Percentiles rank a stretch among this genome's conserved stretches.
phyloP scores from a whole-genome alignment of 2,888 invertebrate genomes.

The Thereva unica region DNA sequence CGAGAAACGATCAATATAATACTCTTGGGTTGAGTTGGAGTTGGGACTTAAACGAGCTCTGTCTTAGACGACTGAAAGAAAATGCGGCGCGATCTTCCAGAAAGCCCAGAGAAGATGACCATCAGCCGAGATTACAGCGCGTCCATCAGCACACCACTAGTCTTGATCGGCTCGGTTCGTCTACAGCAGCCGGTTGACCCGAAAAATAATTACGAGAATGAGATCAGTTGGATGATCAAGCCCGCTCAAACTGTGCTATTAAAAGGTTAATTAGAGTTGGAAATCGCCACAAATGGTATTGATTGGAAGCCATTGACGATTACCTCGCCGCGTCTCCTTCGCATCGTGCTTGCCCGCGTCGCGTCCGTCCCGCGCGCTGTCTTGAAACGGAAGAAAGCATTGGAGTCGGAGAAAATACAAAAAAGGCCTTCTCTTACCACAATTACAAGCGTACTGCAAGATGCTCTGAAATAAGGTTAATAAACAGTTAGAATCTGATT shows the following conservation, averaged over 20 bases:
- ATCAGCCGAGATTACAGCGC: too few relatives aligned
- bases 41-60: too few relatives aligned
- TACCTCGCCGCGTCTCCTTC: conserved; percentile 1
- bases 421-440: conserved; percentile 32
- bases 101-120: too few relatives aligned
- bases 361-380: conserved; percentile 15
- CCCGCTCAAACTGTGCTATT: conserved; percentile 21
- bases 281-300: conserved; percentile 35
- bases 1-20: conserved; percentile 19
- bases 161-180: too few relatives aligned
- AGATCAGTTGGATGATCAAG: conserved; percentile 2
- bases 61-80: too few relatives aligned
- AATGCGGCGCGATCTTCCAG: too few relatives aligned
- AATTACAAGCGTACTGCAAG: conserved; percentile 33
- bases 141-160: too few relatives aligned
- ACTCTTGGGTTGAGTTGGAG: neutral
- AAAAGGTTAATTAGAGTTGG: conserved; percentile 41
- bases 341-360: conserved; percentile 4
- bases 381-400: conserved; percentile 36
- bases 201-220: conserved; percentile 36
- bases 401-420: conserved; percentile 14
- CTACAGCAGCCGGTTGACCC: conserved; percentile 29
- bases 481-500: conserved; percentile 42
- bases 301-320: conserved; percentile 33
- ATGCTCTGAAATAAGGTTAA: conserved; percentile 40